These are phyloP conservation scores for Calypte anna DNA, from an alignment of 2,113 vertebrate genomes.

Conservation along the genomic window DNA sequence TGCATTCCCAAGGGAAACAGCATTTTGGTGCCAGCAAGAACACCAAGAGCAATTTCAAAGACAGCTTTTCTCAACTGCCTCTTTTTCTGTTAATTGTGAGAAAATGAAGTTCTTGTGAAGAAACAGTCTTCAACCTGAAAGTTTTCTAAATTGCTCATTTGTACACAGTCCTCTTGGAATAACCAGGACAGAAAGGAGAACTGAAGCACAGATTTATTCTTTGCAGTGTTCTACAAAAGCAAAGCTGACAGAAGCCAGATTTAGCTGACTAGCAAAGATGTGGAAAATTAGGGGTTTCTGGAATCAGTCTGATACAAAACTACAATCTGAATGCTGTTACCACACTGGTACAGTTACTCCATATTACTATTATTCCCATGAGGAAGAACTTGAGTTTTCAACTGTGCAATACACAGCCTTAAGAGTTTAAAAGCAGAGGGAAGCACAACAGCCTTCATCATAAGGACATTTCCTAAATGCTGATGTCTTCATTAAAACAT, in stretches of 20 bases:
- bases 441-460: not conserved
- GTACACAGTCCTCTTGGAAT: not conserved
- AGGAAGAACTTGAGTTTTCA: not conserved
- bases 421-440: not conserved
- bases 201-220: not conserved
- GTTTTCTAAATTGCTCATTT: not conserved
- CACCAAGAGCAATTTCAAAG: not conserved
- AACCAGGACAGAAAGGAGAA: not conserved
- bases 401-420: not conserved
- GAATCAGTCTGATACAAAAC: not conserved
- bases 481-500: not conserved
- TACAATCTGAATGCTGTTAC: not conserved
- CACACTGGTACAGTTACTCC: not conserved
- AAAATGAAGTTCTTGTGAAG: not conserved
- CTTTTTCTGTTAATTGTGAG: not conserved
- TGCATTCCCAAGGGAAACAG: not conserved
- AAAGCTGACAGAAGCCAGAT: not conserved
- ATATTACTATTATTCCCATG: not conserved
- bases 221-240: not conserved
- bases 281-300: not conserved
- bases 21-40: not conserved
- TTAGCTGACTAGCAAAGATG: not conserved
- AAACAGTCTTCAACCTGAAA: not conserved
- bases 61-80: not conserved
- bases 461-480: too few species aligned